Evolutionary conservation across 2,113 vertebrate genomes (phyloP), one percentile per base, ranked within the genome.

Genomic region (Monopterus albus): DNA sequence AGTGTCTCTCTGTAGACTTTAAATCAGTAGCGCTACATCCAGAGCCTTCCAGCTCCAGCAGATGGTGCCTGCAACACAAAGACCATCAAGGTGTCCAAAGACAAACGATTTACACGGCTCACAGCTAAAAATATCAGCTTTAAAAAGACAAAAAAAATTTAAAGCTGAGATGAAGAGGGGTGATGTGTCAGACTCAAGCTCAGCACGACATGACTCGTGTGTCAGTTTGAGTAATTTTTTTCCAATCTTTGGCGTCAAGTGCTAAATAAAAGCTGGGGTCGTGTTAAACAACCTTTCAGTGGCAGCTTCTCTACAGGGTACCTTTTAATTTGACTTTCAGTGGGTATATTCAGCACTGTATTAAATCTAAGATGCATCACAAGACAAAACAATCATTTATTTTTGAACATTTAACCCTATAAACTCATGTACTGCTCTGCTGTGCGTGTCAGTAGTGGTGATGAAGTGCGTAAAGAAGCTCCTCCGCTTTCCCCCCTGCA

Each of bases 1-100:
- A 51, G 29, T 13, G 8, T 51, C 7, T 78, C 52, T n/a, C 53
- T 38, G n/a, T 21, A 46, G 66, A 70, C 53, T 55, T 50, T 67
- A 58, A 74, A 61, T 68, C 52, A 78, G 36, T 8, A 7, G 40
- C 55, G 40, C 29, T 11, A 42, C 21, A 35, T 63, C 5, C 2
- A 56, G 21, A 82, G 71, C 11, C 61, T 59, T 62, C 39, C n/a
- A 47, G 51, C 51, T 64, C 42, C 62, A 68, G 62, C 62, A 81
- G 65, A 83, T 79, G 77, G 65, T 77, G 60, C 51, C 31, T 73
- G 72, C 69, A 60, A 62, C 65, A 60, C 56, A 50, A 29, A 25
- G 3, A 77, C 35, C 33, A 43, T 65, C 7, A 71, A 62, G 43
- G 36, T 73, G 28, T 59, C 26, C 42, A 52, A 75, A 40, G 53